These are phyloP conservation scores for Himalopsyche kuldschensis DNA, from an alignment of 2,888 invertebrate species.

Conservation along the genomic window DNA sequence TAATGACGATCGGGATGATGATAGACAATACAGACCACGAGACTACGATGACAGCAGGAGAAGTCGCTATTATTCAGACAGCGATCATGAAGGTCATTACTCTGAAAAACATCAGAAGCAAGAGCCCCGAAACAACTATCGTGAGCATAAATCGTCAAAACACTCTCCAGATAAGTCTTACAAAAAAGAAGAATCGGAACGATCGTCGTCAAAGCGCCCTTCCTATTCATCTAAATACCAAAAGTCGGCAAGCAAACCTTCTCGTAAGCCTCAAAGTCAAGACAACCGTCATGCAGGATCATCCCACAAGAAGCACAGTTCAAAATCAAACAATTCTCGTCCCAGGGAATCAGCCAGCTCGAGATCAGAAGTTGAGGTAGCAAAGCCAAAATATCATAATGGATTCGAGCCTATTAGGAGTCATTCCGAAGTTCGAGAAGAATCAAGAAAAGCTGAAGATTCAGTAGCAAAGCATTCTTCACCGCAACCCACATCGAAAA, in stretches of 20 bases:
- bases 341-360: constrained; percentile 45
- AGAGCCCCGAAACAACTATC: constrained; percentile 15
- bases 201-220: constrained; percentile 9
- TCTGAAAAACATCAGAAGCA: constrained; percentile 29
- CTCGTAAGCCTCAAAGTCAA: constrained; percentile 5
- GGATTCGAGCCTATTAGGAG: constrained; percentile 52
- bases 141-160: constrained; percentile 5
- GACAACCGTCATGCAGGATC: constrained; percentile 21
- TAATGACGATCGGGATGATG: constrained; percentile 18
- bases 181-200: constrained; percentile 18
- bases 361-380: constrained; percentile 46
- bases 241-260: constrained; percentile 7
- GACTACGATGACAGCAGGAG: constrained; percentile 44
- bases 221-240: constrained; percentile 12
- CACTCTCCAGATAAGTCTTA: constrained; percentile 17
- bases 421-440: constrained; percentile 4
- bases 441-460: constrained; percentile 6
- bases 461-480: constrained; percentile 32
- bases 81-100: constrained; percentile 26
- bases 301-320: constrained; percentile 42
- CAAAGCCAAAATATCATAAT: constrained; percentile 57
- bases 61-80: constrained; percentile 18
- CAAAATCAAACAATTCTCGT: constrained; percentile 45
- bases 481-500: constrained; percentile 50
- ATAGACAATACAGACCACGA: constrained; percentile 46